Evolutionary conservation across 2,888 invertebrate species (phyloP).

Genomic region (Carcina quercana): DNA sequence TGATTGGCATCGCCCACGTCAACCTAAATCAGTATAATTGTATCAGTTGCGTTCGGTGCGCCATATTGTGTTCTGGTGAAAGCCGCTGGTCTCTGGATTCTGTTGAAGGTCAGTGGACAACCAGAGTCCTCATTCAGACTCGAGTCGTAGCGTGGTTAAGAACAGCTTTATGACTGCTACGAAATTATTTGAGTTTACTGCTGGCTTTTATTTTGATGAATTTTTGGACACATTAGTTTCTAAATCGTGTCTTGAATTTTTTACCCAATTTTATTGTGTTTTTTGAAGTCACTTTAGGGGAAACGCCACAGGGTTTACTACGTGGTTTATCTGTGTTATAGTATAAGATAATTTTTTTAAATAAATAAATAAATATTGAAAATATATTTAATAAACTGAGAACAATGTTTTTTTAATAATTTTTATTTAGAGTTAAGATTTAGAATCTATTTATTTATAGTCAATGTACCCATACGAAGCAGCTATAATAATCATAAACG

Average conservation of each 20-base stretch:
- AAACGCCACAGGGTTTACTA: no score
- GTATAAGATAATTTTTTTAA: no score
- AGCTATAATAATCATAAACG: no score
- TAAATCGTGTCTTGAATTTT: no score
- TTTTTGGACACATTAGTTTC: no score
- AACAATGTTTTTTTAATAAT: no score
- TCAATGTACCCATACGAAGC: no score
- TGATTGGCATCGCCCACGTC: constrained; percentile 25
- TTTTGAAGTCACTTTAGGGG: neutral
- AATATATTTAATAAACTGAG: no score
- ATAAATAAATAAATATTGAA: no score
- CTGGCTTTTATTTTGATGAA: neutral
- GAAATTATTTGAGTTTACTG: neutral
- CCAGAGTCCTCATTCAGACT: neutral
- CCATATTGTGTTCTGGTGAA: constrained; percentile 20
- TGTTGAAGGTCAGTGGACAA: constrained; percentile 3
- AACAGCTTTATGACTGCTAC: neutral
- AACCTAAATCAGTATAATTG: constrained; percentile 34
- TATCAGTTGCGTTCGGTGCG: constrained; percentile 22
- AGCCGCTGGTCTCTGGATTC: constrained; percentile 1
- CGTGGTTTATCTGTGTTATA: no score
- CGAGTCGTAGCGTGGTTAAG: neutral
- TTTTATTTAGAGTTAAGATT: no score
- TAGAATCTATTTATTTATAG: no score
- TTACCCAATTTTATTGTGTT: neutral